Evolutionary conservation across 2,797 vertebrate species (phyloP), one percentile per base, ranked within the genome.

Genomic region (Pangasius mekongensis): DNA sequence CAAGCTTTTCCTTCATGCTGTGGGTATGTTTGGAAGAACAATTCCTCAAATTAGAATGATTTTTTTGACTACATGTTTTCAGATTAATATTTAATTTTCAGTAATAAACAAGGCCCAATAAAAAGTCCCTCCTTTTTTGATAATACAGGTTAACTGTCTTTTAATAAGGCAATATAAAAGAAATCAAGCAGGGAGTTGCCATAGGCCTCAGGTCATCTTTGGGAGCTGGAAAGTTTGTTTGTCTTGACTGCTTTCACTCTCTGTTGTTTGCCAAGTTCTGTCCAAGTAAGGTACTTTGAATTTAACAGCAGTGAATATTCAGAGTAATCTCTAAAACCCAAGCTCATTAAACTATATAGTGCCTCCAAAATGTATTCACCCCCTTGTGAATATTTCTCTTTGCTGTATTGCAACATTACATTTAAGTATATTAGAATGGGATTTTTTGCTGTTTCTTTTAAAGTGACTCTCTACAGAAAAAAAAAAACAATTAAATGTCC

Each of bases 231-330:
- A 83, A 60, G 69, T 83, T 83, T 83, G 47, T 14, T 83, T 83
- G 60, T 83, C 39, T 83, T n/a, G 11, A 39, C 22, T 69, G 54
- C 27, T 52, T 83, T 83, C 43, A 60, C 66, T 83, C 39, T 74
- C 36, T 74, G 33, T 14, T 87, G 67, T 83, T 74, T 87, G 78
- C 54, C n/a, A 87, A 87, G 54, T 43, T 43, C 27, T 54, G 77
- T 36, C 77, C 30, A 81, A 33, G 54, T 71, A 18, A 2, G 27
- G 49, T 56, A 43, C 49, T 52, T 81, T 87, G 18, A 58, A 80
- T 77, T 60, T 7, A 62, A 86, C 56, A 86, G 36, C 18, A 8
- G 43, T 67, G 62, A 66, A 30, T 7, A 43, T 83, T 52, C 27
- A 52, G 14, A 47, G 47, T 47, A 47, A 81, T 30, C 30, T 30